Base-by-base conservation (phyloP, 2,113 vertebrate genomes). In the Barnardius zonarius region DNA sequence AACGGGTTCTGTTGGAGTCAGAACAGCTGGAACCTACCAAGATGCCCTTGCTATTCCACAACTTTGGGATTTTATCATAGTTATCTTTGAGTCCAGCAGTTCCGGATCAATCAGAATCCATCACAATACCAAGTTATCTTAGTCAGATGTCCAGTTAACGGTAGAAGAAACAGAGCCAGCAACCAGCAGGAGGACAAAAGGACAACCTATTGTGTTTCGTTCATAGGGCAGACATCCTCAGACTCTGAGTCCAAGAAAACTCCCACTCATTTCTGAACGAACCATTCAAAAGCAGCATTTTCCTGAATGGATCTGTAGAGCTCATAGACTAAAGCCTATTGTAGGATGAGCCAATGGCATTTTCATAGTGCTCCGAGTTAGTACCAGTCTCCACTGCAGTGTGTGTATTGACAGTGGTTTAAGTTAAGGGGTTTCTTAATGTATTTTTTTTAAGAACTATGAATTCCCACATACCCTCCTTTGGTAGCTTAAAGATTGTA, bases 401-500 rank as follows among this genome's bases (percentile, higher is more conserved):
- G 68, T 94, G 92, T 87, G 70, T 83, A 85, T 59, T 88, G 57
- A 93, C 49, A 92, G 86, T 81, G 41, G 41, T 54, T 90, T 41
- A 78, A 92, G 89, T 69, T 62, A 35, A 52, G 46, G 39, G 46
- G 39, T 30, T 77, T 91, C 48, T 59, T 10, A 4, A 7, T 35
- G 66, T 74, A 76, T 82, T 72, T 93, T 87, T 93, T 88, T 90
- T 3, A 69, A 61, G 83, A 83, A 85, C 83, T 80, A 64, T 86
- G 94, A 97, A 98, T 97, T 98, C 97, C 97, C 97, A 33, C 95
- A 89, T 62, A 96, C 92, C 96, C 93, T 39, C 94, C 93, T 91
- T 92, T 43, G 93, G 96, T 97, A 97, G 92, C 97, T 97, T 97
- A 93, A 98, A 97, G 97, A 97, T 96, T 97, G 96, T 92, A 89